A percentile compares a stretch with the other conserved stretches of the same genome.
Conservation (phyloP, 30 jellyfish, hydroid and myxozoan species). For the Pelagia noctiluca region DNA sequence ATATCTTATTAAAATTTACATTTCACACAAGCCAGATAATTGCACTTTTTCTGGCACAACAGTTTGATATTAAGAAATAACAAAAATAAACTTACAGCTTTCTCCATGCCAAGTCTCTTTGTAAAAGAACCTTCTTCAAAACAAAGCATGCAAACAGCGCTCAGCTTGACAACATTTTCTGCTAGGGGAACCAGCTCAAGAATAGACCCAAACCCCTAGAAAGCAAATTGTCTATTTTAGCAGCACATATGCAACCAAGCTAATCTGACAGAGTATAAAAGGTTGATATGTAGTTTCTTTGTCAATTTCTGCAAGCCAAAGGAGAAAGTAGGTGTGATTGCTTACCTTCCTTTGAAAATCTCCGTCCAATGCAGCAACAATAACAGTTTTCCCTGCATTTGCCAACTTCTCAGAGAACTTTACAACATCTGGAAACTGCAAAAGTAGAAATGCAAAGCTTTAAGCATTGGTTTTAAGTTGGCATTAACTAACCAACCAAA, state of each 20-base stretch:
- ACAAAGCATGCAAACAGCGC: slow-evolving; percentile 98
- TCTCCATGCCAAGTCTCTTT: slow-evolving; percentile 88
- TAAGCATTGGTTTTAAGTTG: too few species aligned
- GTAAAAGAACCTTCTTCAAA: slow-evolving; percentile 98
- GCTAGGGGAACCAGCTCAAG: slow-evolving; percentile 96
- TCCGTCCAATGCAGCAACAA: slow-evolving; percentile 99
- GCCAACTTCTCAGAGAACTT: slow-evolving; percentile 94
- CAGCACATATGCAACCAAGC: not conserved
- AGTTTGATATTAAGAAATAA: too few species aligned
- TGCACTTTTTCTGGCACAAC: not conserved
- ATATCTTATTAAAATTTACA: too few species aligned
- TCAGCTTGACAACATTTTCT: slow-evolving; percentile 92
- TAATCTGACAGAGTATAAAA: too few species aligned
- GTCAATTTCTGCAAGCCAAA: too few species aligned
- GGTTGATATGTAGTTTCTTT: too few species aligned
- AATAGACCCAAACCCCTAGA: slow-evolving; percentile 96
- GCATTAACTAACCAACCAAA: too few species aligned
- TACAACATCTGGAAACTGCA: slow-evolving; percentile 94
- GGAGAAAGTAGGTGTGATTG: not conserved
- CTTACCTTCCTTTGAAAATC: slow-evolving; percentile 92
- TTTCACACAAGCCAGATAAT: not conserved
- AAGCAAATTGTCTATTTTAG: not conserved
- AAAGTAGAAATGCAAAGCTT: not conserved
- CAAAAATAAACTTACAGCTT: slow-evolving; percentile 59
- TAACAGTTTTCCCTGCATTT: slow-evolving; percentile 82